phyloP scores from a whole-genome alignment of 2,113 vertebrate genomes.

The Pterocles gutturalis region DNA sequence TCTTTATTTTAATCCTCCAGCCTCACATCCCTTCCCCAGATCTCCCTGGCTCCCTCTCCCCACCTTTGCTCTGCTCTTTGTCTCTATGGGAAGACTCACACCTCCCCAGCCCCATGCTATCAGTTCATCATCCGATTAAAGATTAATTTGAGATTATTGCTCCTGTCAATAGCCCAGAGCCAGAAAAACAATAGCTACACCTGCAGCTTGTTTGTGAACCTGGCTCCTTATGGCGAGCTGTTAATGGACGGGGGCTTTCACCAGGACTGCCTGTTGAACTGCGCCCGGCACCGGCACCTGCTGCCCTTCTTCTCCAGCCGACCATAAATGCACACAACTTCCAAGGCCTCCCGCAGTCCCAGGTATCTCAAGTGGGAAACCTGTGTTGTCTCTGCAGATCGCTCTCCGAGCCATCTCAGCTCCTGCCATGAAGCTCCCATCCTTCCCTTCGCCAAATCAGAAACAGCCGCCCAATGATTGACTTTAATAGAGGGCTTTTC shows the following conservation, averaged over 20 bases:
- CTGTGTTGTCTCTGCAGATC: accelerated
- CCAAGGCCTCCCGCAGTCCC: not conserved
- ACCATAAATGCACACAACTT: not conserved
- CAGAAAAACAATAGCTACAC: conserved; percentile 61
- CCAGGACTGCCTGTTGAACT: not conserved
- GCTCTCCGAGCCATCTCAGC: not conserved
- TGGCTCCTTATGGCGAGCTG: not conserved
- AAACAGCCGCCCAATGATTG: accelerated
- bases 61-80: not conserved
- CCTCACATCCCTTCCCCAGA: not conserved
- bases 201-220: conserved; percentile 71
- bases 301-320: not conserved
- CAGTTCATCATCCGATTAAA: conserved; percentile 45
- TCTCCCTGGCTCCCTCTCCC: not conserved
- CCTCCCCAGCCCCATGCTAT: not conserved
- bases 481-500: not conserved
- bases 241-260: conserved; percentile 54
- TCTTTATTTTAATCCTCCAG: not conserved
- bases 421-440: accelerated
- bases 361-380: not conserved
- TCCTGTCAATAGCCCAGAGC: not conserved
- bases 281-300: conserved; percentile 39
- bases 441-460: not conserved
- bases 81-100: not conserved
- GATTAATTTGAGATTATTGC: conserved; percentile 61